Evolutionary conservation across 2,888 invertebrate species (phyloP), one percentile per base, ranked within the genome.

Genomic region (Ethmia dodecea): DNA sequence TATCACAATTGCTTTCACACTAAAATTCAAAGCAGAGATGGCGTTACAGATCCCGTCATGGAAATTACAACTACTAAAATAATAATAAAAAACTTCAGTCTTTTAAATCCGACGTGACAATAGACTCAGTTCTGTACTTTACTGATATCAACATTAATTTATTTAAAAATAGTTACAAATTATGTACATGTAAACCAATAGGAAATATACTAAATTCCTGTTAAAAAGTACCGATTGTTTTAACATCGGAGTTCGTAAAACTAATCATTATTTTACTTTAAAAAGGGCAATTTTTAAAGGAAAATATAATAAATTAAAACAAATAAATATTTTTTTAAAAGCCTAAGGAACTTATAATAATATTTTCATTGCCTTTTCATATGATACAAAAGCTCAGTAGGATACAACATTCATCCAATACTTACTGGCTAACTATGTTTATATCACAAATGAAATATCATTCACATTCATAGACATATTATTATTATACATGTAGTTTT

Each of bases 381-480:
- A 61, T 57, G 41, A 49, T 63, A 68, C 63, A 69, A 38, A 60
- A 59, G 62, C 57, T 63, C 52, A 54, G 47, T 51, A 37, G 40
- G 38, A 57, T 55, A 43, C 60, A 64, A 66, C 44, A 51, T 61
- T 65, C 59, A 60, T n/a, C n/a, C n/a, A 54, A 52, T 53, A 65
- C 67, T 74, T 75, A 74, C 36, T 53, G 54, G 45, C 70, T 74
- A 76, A 63, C 68, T 80, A 83, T 50, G 38, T 65, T 69, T 83
- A 84, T 84, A 84, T 84, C 84, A 84, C 84, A 84, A 75, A 75
- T 74, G 71, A 77, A 73, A 71, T 74, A 80, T 76, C 79, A 79
- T 78, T 70, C 66, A 72, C 62, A 62, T 72, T 69, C 67, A 76
- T 70, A 71, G 66, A 71, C 59, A 8, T 5, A 8, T 18, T 18